A percentile compares a stretch with the other conserved stretches of the same genome.
These are phyloP conservation scores for Coreoperca whiteheadi DNA, from an alignment of 2,113 vertebrate genomes.

Conservation along the genomic window DNA sequence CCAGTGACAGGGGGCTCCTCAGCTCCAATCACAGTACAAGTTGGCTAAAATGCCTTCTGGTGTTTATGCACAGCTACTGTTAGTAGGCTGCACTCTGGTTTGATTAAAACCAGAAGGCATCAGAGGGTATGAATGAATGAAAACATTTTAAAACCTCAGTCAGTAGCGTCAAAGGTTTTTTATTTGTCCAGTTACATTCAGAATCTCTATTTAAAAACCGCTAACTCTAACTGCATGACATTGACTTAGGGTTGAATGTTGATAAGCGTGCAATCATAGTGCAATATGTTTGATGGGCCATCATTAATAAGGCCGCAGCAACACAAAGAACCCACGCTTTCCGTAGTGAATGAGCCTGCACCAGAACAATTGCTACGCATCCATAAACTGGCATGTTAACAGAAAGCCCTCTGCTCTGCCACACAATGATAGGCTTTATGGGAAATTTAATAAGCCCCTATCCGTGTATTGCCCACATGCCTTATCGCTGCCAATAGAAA, in stretches of 20 bases:
- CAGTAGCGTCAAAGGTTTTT: not conserved
- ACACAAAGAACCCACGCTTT: constrained; percentile 17
- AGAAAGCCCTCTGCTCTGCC: constrained; percentile 63
- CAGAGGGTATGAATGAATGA: constrained; percentile 10
- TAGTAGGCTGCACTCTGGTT: constrained; percentile 15
- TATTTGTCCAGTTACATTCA: not conserved
- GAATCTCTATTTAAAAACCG: not conserved
- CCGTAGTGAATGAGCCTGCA: constrained; percentile 24
- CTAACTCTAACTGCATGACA: not conserved
- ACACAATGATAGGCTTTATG: constrained; percentile 74
- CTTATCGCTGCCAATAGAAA: constrained; percentile 72
- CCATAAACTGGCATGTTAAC: constrained; percentile 70
- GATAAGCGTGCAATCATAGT: constrained; percentile 40
- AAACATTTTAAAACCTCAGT: constrained; percentile 14
- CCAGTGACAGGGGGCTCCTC: constrained; percentile 65
- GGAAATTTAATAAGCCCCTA: constrained; percentile 71
- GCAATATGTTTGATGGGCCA: constrained; percentile 31
- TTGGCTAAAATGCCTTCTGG: constrained; percentile 58
- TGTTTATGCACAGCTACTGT: constrained; percentile 62
- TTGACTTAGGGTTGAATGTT: constrained; percentile 20
- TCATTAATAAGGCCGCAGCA: constrained; percentile 49
- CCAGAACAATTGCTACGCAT: constrained; percentile 44
- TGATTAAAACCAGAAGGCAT: constrained; percentile 23
- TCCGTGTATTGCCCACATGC: constrained; percentile 64
- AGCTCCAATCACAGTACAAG: constrained; percentile 64